Percentiles rank a stretch among this genome's conserved stretches.
Conservation (phyloP, 2,113 vertebrate species). For the Callopanchax toddi region DNA sequence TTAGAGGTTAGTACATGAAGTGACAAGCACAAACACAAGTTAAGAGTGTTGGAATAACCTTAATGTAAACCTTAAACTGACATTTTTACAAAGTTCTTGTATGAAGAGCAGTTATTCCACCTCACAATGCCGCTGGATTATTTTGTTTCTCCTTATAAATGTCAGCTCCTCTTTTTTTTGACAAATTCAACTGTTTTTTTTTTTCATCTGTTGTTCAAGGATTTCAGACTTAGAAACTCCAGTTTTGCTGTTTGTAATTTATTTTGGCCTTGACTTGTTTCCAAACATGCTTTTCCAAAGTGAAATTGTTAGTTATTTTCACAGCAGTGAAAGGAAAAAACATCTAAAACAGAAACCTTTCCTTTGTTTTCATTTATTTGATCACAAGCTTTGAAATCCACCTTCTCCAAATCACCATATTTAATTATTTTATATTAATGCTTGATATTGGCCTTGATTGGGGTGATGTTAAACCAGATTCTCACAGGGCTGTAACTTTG, state of each 20-base stretch:
- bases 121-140: constrained; percentile 22
- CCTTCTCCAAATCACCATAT: no score
- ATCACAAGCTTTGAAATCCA: not conserved
- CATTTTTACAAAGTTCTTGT: constrained; percentile 53
- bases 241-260: not conserved
- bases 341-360: not conserved
- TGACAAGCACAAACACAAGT: constrained; percentile 68
- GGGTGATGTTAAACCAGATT: no score
- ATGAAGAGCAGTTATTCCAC: constrained; percentile 27
- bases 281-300: not conserved
- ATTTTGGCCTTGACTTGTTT: not conserved
- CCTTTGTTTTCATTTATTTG: not conserved
- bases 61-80: constrained; percentile 41
- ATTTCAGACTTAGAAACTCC: not conserved
- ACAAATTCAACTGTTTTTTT: no score
- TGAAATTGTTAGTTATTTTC: not conserved
- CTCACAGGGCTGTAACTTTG: no score
- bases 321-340: no score
- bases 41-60: constrained; percentile 60
- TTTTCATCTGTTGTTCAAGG: constrained; percentile 6
- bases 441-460: no score
- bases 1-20: constrained; percentile 62
- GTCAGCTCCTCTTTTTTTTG: constrained; percentile 33
- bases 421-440: no score
- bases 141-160: constrained; percentile 30